A percentile compares a stretch with the other conserved stretches of the same genome.
These are phyloP conservation scores for Drosophila melanica DNA, from an alignment of 1,140 invertebrate species.

Conservation along the genomic window DNA sequence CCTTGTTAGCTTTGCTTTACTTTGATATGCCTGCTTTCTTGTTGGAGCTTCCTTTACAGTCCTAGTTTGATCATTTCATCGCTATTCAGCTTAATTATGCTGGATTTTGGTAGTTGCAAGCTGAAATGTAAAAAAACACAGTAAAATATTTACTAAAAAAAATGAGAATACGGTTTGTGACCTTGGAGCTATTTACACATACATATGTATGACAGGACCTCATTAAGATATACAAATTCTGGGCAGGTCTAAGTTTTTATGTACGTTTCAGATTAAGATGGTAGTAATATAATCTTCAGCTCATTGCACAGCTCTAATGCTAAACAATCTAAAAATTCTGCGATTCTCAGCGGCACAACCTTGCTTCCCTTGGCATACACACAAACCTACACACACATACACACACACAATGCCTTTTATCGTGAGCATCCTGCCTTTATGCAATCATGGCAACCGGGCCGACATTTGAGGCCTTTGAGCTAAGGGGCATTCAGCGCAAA, in stretches of 20 bases:
- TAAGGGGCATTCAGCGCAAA: constrained; percentile 58
- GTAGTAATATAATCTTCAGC: constrained; percentile 20
- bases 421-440: constrained; percentile 53
- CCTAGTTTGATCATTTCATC: not conserved
- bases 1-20: constrained; percentile 32
- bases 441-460: constrained; percentile 66
- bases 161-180: not conserved
- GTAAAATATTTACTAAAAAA: not conserved
- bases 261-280: not conserved
- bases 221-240: too few species aligned
- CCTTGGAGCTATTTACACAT: too few species aligned
- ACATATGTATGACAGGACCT: too few species aligned
- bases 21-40: constrained; percentile 3
- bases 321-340: constrained; percentile 37
- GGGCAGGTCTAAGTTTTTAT: not conserved
- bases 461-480: constrained; percentile 28
- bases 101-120: not conserved
- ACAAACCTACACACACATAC: constrained; percentile 1
- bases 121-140: constrained; percentile 17
- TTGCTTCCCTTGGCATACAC: constrained; percentile 34
- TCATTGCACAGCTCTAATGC: constrained; percentile 35
- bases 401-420: constrained; percentile 33
- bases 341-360: constrained; percentile 43
- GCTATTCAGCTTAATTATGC: constrained; percentile 16
- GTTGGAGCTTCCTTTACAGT: not conserved